Conservation (phyloP, 2,113 vertebrate species). For the Setophaga kirtlandii region DNA sequence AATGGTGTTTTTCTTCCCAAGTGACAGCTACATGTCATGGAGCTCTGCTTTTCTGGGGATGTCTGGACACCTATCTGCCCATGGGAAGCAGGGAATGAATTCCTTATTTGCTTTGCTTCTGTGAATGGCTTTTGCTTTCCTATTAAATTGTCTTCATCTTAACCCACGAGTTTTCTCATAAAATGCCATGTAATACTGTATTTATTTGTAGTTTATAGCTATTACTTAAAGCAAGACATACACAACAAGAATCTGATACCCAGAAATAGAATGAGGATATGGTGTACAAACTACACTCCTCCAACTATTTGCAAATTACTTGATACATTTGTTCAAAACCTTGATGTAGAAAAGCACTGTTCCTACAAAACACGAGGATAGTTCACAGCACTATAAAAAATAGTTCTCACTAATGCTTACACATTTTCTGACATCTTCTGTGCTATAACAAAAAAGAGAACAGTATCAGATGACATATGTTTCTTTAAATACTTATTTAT, state of each 20-base stretch:
- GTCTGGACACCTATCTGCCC: neutral
- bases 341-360: neutral
- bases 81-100: neutral
- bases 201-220: neutral
- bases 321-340: neutral
- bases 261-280: neutral
- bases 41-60: neutral
- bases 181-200: neutral
- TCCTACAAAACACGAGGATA: neutral
- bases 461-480: neutral
- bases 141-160: neutral
- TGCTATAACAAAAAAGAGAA: neutral
- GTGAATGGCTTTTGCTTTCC: neutral
- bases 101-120: neutral
- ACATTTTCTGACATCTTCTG: neutral
- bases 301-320: neutral
- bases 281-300: fast-evolving
- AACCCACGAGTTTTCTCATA: neutral
- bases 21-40: fast-evolving
- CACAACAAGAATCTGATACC: neutral
- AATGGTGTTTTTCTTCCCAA: neutral
- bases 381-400: neutral
- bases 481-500: neutral
- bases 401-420: neutral
- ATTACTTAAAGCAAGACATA: neutral